These are phyloP conservation scores for Volucella zonaria DNA, from an alignment of 2,888 invertebrate genomes.

Conservation along the genomic window DNA sequence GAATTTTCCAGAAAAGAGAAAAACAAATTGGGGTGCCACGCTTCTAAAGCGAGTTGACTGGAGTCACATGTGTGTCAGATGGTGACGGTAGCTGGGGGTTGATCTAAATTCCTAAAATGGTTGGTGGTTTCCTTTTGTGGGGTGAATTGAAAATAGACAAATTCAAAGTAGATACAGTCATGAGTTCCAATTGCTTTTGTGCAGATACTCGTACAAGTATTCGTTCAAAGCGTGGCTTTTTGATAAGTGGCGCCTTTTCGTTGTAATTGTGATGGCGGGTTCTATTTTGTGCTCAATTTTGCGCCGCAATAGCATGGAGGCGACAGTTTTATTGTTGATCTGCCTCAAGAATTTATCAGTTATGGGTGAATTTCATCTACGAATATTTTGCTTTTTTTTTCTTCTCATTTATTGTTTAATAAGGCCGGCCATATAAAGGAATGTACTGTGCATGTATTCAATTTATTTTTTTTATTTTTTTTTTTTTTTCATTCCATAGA, in stretches of 20 bases:
- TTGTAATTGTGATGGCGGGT: constrained; percentile 6
- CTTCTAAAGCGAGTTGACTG: background rate
- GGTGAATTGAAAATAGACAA: background rate
- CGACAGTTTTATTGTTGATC: constrained; percentile 30
- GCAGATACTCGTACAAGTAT: too few species aligned
- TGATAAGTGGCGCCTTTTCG: constrained; percentile 38
- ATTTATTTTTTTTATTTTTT: background rate
- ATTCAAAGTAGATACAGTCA: background rate
- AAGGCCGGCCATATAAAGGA: background rate
- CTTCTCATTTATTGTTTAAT: background rate
- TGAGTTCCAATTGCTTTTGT: background rate
- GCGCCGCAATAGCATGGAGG: background rate
- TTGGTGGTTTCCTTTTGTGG: constrained; percentile 17
- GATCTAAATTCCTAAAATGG: constrained; percentile 28
- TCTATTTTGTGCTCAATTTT: background rate
- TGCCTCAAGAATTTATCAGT: constrained; percentile 40
- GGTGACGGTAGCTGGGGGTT: background rate
- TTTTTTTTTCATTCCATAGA: too few species aligned
- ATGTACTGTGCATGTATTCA: background rate
- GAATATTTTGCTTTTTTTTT: background rate
- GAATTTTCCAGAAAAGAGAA: constrained; percentile 19
- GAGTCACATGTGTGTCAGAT: constrained; percentile 40
- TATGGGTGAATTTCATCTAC: background rate
- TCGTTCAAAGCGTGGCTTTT: background rate
- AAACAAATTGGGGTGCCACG: constrained; percentile 45